Evolutionary conservation across 2,797 vertebrate species (phyloP).

Genomic region (Ceryle rudis): DNA sequence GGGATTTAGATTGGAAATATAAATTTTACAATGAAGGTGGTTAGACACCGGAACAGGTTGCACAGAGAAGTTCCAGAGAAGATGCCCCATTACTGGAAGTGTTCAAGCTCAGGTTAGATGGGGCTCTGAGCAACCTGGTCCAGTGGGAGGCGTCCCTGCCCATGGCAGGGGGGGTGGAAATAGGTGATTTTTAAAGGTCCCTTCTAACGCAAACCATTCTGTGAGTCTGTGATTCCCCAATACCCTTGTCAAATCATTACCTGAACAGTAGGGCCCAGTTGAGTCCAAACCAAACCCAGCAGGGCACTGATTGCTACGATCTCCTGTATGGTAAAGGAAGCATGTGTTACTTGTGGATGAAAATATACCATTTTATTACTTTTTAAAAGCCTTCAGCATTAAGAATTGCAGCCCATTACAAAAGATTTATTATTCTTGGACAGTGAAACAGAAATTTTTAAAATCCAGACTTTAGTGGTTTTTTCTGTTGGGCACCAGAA

Average conservation of each 20-base stretch:
- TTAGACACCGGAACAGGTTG: neutral
- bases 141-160: neutral
- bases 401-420: neutral
- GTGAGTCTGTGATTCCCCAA: neutral
- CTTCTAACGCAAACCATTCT: neutral
- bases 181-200: neutral
- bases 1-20: neutral
- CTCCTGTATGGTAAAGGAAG: slow-evolving; percentile 80
- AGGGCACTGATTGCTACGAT: slow-evolving; percentile 94
- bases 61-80: neutral
- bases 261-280: slow-evolving; percentile 90
- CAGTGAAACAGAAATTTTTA: neutral
- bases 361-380: neutral
- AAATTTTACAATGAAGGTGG: neutral
- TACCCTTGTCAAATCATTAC: slow-evolving; percentile 72
- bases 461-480: neutral
- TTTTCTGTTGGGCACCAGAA: neutral
- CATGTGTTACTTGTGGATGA: neutral
- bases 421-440: neutral
- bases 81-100: neutral
- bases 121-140: neutral
- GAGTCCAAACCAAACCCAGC: slow-evolving; percentile 88
- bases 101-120: accelerated
- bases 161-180: neutral
- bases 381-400: neutral